Percentiles rank a stretch among this genome's conserved stretches.
Evolutionary conservation across 1,140 invertebrate genomes (phyloP).

Genomic region (Pentalonia nigronervosa): DNA sequence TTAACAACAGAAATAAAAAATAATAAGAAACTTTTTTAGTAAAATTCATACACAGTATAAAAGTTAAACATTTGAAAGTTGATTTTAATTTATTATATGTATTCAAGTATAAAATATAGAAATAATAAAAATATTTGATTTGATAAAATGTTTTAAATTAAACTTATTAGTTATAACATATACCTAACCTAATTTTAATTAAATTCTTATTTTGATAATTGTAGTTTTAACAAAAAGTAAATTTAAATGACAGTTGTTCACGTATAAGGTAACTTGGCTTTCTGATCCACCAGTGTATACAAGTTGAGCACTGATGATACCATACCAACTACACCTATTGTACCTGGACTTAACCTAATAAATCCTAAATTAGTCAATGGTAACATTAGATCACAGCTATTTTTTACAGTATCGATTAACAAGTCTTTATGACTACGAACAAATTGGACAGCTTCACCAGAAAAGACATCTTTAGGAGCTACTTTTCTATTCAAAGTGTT

Average conservation of each 20-base stretch:
- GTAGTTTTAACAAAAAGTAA: neutral
- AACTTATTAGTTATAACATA: neutral
- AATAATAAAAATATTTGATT: neutral
- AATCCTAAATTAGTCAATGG: conserved; percentile 80
- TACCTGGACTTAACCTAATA: conserved; percentile 76
- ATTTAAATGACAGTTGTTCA: conserved; percentile 61
- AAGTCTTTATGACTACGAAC: conserved; percentile 69
- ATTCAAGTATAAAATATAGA: neutral
- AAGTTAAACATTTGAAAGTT: neutral
- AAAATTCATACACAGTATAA: neutral
- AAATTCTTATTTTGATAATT: neutral
- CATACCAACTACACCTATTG: conserved; percentile 78
- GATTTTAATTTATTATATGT: neutral
- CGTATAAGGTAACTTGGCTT: conserved; percentile 73
- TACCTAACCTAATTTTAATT: neutral
- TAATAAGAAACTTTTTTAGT: neutral
- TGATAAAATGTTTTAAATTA: neutral
- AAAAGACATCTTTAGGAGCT: conserved; percentile 23
- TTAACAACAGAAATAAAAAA: neutral
- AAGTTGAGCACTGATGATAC: conserved; percentile 80
- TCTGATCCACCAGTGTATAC: conserved; percentile 75
- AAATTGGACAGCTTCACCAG: conserved; percentile 46
- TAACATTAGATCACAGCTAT: conserved; percentile 85
- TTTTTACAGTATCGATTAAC: conserved; percentile 82
- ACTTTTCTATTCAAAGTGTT: conserved; percentile 51